Evolutionary conservation across 2,888 invertebrate genomes (phyloP), one percentile per base, ranked within the genome.

Genomic region (Mimas tiliae): DNA sequence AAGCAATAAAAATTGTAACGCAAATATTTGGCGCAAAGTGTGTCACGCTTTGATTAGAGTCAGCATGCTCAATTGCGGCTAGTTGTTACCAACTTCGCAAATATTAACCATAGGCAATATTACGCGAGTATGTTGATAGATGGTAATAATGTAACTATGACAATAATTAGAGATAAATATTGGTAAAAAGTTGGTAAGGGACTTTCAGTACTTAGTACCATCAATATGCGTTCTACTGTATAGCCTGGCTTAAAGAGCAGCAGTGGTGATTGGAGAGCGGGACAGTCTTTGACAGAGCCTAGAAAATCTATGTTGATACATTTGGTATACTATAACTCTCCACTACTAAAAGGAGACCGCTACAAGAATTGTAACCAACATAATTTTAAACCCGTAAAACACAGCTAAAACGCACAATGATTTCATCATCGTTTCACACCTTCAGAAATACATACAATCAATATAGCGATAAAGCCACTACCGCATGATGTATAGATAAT

Each of bases 41-140:
- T 82, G 81, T 81, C 84, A 80, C 72, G 76, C 79, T 82, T 82
- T 85, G 86, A 88, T 88, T 85, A 81, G 75, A 76, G 76, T 73
- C 68, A 75, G 75, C 79, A 78, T 81, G 83, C 79, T 84, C 85
- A 89, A 89, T 89, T 86, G 83, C 72, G 68, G 68, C 73, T 81
- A 66, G 79, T 85, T 82, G 58, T 42, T 75, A 27, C 73, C 65
- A 65, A 55, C 65, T 38, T 16, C 45, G 66, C 55, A 65, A 63
- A 52, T 51, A 34, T 48, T 58, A 19, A 53, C 34, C 14, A n/a
- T 7, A 7, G 27, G 50, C 62, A 63, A 47, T 27, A 58, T 8
- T 19, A 12, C 58, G 42, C 42, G 33, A 11, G 16, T 16, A n/a
- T 12, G 19, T 42, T 42, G 42, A 14, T 12, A 12, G 58, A 1